A percentile compares a stretch with the other conserved stretches of the same genome.
phyloP scores from a whole-genome alignment of 2,113 vertebrate genomes.

The Elachura formosa region DNA sequence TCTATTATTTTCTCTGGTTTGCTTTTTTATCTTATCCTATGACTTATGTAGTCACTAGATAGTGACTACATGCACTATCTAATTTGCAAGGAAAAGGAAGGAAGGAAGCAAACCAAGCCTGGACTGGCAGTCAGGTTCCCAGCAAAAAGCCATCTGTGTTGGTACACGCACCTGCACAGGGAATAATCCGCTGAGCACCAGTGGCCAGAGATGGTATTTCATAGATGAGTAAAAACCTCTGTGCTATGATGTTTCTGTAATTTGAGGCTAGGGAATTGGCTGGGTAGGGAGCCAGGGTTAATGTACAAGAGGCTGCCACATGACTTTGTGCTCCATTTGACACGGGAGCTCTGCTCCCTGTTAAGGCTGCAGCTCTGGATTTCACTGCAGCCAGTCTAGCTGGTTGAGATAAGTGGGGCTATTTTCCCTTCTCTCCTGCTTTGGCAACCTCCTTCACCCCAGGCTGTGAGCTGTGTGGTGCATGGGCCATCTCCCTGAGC shows the following conservation, averaged over 20 bases:
- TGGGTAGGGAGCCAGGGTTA: neutral
- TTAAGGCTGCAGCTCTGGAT: neutral
- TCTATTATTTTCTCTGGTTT: neutral
- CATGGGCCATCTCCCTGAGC: neutral
- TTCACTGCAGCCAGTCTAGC: neutral
- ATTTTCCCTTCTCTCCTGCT: neutral
- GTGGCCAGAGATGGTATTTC: neutral
- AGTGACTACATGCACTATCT: neutral
- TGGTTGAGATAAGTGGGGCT: neutral
- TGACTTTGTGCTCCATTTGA: neutral
- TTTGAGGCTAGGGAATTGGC: neutral
- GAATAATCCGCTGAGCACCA: neutral
- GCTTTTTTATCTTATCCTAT: neutral
- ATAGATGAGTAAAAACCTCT: neutral
- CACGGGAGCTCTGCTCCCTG: neutral
- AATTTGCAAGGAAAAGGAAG: neutral
- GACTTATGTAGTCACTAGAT: too few relatives aligned
- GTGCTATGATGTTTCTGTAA: neutral
- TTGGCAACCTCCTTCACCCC: neutral
- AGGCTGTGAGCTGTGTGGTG: neutral
- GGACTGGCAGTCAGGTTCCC: neutral
- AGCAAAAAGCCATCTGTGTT: neutral
- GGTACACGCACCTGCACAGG: neutral
- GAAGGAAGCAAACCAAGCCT: accelerated
- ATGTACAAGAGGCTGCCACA: neutral